Percentiles rank a stretch among this genome's conserved stretches.
These are phyloP conservation scores for Caenorhabditis macrosperma DNA, from an alignment of 2,888 invertebrate genomes.

Conservation along the genomic window DNA sequence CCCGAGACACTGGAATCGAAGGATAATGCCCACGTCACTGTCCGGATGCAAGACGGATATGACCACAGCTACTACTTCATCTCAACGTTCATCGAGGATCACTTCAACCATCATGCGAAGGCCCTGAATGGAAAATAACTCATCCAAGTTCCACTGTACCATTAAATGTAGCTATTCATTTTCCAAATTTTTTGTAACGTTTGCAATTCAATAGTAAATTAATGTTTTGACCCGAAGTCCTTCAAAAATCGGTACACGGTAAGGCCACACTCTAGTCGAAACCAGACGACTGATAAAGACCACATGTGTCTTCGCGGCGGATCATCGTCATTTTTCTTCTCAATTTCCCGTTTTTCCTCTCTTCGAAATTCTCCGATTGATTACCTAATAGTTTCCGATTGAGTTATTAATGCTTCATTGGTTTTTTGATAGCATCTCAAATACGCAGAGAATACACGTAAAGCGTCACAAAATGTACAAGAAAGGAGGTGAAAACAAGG, in stretches of 20 bases:
- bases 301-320: not conserved
- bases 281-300: slow-evolving; percentile 5
- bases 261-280: slow-evolving; percentile 16
- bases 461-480: slow-evolving; percentile 48
- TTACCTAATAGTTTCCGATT: no score
- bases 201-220: not conserved
- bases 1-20: slow-evolving; percentile 62
- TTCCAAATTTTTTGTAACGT: slow-evolving; percentile 2
- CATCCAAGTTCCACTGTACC: no score
- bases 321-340: slow-evolving; percentile 11
- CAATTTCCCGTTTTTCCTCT: not conserved
- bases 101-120: slow-evolving; percentile 89
- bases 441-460: slow-evolving; percentile 44
- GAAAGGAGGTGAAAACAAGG: not conserved
- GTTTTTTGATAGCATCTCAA: slow-evolving; percentile 7
- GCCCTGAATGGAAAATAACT: slow-evolving; percentile 9
- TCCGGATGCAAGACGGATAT: slow-evolving; percentile 85
- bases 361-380: not conserved
- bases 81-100: slow-evolving; percentile 92
- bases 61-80: slow-evolving; percentile 97
- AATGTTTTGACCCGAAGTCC: not conserved
- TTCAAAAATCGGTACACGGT: not conserved
- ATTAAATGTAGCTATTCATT: not conserved
- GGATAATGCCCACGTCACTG: slow-evolving; percentile 31
- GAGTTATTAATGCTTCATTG: not conserved